These are phyloP conservation scores for Drosophila ohnishii DNA, from an alignment of 1,140 invertebrate species.

Conservation along the genomic window DNA sequence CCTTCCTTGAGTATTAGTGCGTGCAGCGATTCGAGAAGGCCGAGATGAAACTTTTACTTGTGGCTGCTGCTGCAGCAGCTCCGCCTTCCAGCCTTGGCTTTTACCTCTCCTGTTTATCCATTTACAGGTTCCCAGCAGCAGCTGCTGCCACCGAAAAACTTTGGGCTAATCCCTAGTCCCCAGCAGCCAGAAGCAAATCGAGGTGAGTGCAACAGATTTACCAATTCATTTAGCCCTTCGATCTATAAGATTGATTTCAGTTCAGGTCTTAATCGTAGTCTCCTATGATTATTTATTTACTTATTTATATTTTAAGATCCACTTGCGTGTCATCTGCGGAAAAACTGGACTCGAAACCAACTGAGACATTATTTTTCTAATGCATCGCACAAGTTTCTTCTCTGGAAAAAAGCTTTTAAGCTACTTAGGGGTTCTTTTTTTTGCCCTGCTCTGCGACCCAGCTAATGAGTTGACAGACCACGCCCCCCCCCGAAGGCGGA, in stretches of 20 bases:
- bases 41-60: slow-evolving; percentile 64
- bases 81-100: background rate
- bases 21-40: slow-evolving; percentile 34
- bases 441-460: background rate
- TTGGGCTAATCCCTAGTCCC: slow-evolving; percentile 21
- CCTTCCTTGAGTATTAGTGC: slow-evolving; percentile 45
- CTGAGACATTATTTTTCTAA: slow-evolving; percentile 26
- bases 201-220: slow-evolving; percentile 16
- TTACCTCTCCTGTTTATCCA: slow-evolving; percentile 15
- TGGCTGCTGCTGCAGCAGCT: slow-evolving; percentile 1
- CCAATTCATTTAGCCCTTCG: slow-evolving; percentile 7
- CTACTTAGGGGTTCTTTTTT: slow-evolving; percentile 23
- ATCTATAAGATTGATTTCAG: background rate
- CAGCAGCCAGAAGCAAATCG: background rate
- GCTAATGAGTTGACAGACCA: slow-evolving; percentile 46
- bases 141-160: slow-evolving; percentile 25
- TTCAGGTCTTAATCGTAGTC: background rate
- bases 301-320: background rate
- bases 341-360: background rate
- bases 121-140: slow-evolving; percentile 23
- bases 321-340: background rate
- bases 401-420: slow-evolving; percentile 35
- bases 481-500: slow-evolving; percentile 1
- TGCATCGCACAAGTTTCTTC: slow-evolving; percentile 16
- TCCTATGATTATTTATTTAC: background rate